Conservation (phyloP, 1,140 invertebrate genomes). For the Caerostris darwini region DNA sequence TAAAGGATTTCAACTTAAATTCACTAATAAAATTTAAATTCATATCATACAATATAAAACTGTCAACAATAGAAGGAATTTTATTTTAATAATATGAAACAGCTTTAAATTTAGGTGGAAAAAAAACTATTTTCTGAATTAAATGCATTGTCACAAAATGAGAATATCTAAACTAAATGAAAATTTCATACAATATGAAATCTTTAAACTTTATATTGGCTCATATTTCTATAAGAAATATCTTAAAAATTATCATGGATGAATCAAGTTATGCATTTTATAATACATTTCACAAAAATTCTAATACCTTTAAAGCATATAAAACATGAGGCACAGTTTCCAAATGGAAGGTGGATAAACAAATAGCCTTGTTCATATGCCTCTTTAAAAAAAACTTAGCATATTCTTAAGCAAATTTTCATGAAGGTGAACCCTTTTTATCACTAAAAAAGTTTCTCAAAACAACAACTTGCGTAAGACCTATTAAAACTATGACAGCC, state of each 20-base stretch:
- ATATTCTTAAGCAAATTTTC: constrained; percentile 38
- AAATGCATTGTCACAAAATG: too few relatives aligned
- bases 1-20: too few relatives aligned
- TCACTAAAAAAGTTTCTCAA: constrained; percentile 98
- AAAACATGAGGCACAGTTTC: constrained; percentile 61
- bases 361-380: constrained; percentile 43
- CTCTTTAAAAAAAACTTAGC: constrained; percentile 18
- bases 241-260: constrained; percentile 8
- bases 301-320: constrained; percentile 38
- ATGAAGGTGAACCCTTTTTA: constrained; percentile 83
- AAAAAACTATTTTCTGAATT: too few relatives aligned
- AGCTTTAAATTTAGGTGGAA: too few relatives aligned
- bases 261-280: constrained; percentile 29
- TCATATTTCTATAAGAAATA: background rate
- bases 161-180: background rate
- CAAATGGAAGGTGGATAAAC: constrained; percentile 43
- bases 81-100: too few relatives aligned
- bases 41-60: too few relatives aligned
- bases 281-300: constrained; percentile 48
- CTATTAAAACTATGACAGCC: constrained; percentile 90
- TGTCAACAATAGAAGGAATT: too few relatives aligned
- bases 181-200: background rate
- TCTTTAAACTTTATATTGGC: background rate
- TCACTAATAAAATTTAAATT: too few relatives aligned
- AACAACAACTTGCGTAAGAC: constrained; percentile 94